These are phyloP conservation scores for Danio jaintianensis DNA, from an alignment of 2,797 vertebrate genomes.

Conservation along the genomic window DNA sequence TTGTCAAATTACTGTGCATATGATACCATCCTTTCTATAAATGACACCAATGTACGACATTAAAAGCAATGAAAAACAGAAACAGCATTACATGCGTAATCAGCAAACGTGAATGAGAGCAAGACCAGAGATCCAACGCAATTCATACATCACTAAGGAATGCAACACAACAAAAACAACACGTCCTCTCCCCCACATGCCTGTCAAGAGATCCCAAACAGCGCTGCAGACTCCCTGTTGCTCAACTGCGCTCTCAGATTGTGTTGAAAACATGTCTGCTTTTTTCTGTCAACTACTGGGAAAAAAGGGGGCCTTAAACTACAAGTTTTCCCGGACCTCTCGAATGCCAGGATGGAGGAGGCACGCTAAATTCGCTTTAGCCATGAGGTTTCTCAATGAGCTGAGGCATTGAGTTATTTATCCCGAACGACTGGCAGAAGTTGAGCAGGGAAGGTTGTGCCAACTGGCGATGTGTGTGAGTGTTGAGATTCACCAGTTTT, in stretches of 20 bases:
- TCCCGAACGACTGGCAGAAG: conserved; percentile 24
- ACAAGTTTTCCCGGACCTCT: conserved; percentile 5
- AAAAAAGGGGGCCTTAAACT: conserved; percentile 9
- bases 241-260: conserved; percentile 28
- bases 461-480: conserved; percentile 1
- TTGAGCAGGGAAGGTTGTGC: neutral
- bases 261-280: conserved; percentile 27
- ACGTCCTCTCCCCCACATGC: conserved; percentile 70
- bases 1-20: neutral
- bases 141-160: conserved; percentile 71
- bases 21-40: neutral
- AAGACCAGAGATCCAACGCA: conserved; percentile 52
- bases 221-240: conserved; percentile 49
- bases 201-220: conserved; percentile 64
- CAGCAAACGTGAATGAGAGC: conserved; percentile 54
- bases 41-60: neutral
- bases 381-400: conserved; percentile 34
- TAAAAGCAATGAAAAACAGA: conserved; percentile 9
- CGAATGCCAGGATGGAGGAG: conserved; percentile 22
- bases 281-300: conserved; percentile 35
- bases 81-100: conserved; percentile 3
- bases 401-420: conserved; percentile 28
- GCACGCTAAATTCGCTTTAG: conserved; percentile 14
- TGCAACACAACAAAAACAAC: conserved; percentile 72
- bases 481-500: conserved; percentile 15